Evolutionary conservation across 2,888 invertebrate species (phyloP), one percentile per base, ranked within the genome.

Genomic region (Amphipyra tragopoginis): DNA sequence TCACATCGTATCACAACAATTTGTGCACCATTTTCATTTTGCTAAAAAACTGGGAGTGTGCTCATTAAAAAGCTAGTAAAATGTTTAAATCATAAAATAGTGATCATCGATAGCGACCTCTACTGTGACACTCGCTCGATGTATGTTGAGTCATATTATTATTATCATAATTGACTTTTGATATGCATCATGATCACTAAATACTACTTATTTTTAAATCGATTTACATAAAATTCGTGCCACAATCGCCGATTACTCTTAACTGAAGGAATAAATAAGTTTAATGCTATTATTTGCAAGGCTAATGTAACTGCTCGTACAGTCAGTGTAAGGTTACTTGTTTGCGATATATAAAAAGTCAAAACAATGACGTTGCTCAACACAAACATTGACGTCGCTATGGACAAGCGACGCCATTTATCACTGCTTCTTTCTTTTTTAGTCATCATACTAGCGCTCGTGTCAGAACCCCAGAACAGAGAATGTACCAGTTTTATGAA

Each of bases 231-330:
- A 65, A 55, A 65, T 0, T 51, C 38, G 1, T 42, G 15, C 59
- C 68, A 67, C n/a, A 58, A 26, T 9, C 1, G 9, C 5, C 59
- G 45, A 10, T 67, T 68, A 26, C 68, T 67, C 14, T 65, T 65
- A 5, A 65, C 6, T n/a, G 68, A 33, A 11, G 38, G 33, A 9
- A 65, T 36, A 13, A 67, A 65, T 26, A 67, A 33, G 0, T 49
- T 36, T 9, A 65, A 21, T n/a, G 40, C 33, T 0, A 47, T 1
- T 7, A 45, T 58, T 58, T 65, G 50, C 13, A 42, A 38, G 2
- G 2, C 9, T 38, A 51, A 45, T n/a, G 33, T 26, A 15, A 47
- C 5, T 14, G 9, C 2, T 5, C 11, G 3, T 9, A 58, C 9
- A 9, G 15, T 15, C 5, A 38, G 2, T n/a, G n/a, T 6, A 13